These are phyloP conservation scores for Cygnus atratus DNA, from an alignment of 2,113 vertebrate genomes.

Conservation along the genomic window DNA sequence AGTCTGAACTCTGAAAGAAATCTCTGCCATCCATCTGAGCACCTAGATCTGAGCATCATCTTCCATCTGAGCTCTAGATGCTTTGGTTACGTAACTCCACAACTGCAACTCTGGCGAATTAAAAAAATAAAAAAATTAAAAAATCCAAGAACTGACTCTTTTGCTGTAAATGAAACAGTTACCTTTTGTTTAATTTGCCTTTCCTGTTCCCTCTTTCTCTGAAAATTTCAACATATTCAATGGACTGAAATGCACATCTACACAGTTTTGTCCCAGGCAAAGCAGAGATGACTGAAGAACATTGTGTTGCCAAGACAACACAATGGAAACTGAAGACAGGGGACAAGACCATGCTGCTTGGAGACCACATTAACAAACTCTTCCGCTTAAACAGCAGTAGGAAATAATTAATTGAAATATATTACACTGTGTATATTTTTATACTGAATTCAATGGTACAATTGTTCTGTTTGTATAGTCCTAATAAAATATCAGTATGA, in stretches of 20 bases:
- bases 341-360: background rate
- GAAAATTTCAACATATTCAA: background rate
- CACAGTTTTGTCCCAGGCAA: background rate
- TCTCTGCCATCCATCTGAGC: too few species aligned
- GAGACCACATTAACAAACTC: background rate
- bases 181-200: background rate
- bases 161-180: background rate
- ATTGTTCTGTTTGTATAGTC: background rate
- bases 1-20: background rate
- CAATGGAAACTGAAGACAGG: background rate
- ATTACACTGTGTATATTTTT: background rate
- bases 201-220: background rate
- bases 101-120: background rate
- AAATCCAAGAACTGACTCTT: background rate
- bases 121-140: background rate
- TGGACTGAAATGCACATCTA: background rate
- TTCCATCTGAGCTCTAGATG: background rate
- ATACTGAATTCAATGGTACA: background rate
- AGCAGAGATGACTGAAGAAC: background rate
- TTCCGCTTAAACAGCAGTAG: background rate
- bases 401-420: background rate
- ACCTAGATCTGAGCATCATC: too few species aligned
- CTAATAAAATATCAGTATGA: background rate
- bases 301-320: constrained; percentile 10
- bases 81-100: background rate